These are phyloP conservation scores for Cettia cetti DNA, from an alignment of 2,113 vertebrate species.

Conservation along the genomic window DNA sequence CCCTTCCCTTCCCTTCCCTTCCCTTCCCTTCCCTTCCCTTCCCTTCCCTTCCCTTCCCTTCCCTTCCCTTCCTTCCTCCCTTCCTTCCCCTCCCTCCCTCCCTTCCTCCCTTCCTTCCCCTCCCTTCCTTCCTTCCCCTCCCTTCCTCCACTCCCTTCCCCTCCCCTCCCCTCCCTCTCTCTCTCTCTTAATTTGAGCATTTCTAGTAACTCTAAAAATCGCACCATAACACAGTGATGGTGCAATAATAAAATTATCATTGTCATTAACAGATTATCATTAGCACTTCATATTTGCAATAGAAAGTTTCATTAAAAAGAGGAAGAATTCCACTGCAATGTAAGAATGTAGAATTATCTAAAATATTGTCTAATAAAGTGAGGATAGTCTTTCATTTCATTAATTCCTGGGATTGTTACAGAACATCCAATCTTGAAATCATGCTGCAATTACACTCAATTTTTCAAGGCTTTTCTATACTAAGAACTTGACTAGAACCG, in stretches of 20 bases:
- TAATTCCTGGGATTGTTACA: not conserved
- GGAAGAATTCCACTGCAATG: not conserved
- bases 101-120: too few relatives aligned
- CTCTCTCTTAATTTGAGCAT: not conserved
- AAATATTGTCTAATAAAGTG: not conserved
- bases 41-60: too few relatives aligned
- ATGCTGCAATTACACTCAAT: not conserved
- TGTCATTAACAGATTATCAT: not conserved
- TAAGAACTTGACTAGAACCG: not conserved
- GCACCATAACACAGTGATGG: fast-evolving
- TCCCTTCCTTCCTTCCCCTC: too few relatives aligned
- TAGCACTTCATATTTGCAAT: not conserved
- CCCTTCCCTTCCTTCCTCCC: too few relatives aligned
- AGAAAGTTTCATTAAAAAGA: not conserved
- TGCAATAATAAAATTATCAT: not conserved
- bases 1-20: too few relatives aligned
- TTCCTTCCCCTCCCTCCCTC: too few relatives aligned
- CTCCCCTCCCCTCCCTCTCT: too few relatives aligned
- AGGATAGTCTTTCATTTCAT: not conserved
- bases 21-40: too few relatives aligned
- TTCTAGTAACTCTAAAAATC: not conserved
- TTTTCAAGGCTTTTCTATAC: not conserved
- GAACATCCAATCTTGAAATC: not conserved
- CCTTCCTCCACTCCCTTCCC: too few relatives aligned
- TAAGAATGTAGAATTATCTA: not conserved